These are phyloP conservation scores for Melanerpes formicivorus DNA, from an alignment of 2,113 vertebrate genomes.

Conservation along the genomic window DNA sequence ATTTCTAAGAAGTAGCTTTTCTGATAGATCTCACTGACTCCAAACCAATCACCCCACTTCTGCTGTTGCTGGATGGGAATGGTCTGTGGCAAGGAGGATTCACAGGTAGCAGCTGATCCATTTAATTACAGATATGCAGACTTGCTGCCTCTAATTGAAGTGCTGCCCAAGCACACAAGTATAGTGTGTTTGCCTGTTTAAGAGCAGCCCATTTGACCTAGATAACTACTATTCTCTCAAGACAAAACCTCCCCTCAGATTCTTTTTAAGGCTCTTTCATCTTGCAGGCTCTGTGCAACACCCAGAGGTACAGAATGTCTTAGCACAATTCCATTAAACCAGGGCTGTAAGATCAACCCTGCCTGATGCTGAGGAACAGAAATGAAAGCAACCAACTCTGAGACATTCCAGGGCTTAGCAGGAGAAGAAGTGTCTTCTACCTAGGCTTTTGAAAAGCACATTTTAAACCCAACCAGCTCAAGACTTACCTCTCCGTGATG, in stretches of 20 bases:
- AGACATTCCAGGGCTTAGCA: not conserved
- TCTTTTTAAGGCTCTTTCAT: constrained; percentile 6
- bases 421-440: not conserved
- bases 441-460: not conserved
- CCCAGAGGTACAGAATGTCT: not conserved
- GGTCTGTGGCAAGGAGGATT: not conserved
- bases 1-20: not conserved
- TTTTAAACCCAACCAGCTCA: not conserved
- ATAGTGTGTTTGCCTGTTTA: not conserved
- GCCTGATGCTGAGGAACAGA: not conserved
- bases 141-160: not conserved
- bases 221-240: not conserved
- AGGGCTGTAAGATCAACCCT: not conserved
- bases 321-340: not conserved
- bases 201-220: constrained; percentile 31
- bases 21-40: not conserved
- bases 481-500: constrained; percentile 41
- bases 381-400: not conserved
- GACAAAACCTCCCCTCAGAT: not conserved
- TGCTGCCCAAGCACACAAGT: not conserved
- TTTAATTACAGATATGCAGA: not conserved
- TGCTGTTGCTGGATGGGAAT: not conserved
- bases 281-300: not conserved
- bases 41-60: not conserved
- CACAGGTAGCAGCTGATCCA: not conserved